Base-by-base conservation (phyloP, 2,888 invertebrate genomes). In the Stomorhina lunata region DNA sequence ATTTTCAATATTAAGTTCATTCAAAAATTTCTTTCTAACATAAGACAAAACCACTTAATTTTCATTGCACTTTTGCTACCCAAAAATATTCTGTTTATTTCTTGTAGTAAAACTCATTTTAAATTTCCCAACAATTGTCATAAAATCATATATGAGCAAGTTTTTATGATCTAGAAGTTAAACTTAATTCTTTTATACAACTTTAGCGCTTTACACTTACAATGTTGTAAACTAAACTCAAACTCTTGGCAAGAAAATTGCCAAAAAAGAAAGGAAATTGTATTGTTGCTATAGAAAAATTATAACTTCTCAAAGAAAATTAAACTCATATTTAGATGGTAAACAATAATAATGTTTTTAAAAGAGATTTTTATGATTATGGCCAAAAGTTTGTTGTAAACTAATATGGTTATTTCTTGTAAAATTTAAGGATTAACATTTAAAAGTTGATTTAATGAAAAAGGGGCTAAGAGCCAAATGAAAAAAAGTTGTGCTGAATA, bases 321-420 rank as follows among this genome's bases (percentile, higher is more conserved):
- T 57, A n/a, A n/a, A n/a, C n/a, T n/a, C n/a, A 69, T 66, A 81
- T 68, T 50, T 48, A n/a, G 12, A 43, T 22, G 7, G 57, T 57
- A 66, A 55, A 50, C 27, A 57, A 69, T 68, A 87, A 57, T 61
- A 37, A 73, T 73, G 53, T 78, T 43, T 61, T 32, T 20, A 32
- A 87, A n/a, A n/a, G n/a, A 88, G 86, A 87, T 86, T 87, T 88
- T 88, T 87, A 88, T 86, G 87, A 88, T 89, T 87, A 89, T 89
- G 86, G 59, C 86, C n/a, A 86, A 89, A 89, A 89, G 85, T 89
- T 88, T 87, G 15, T 65, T 29, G 68, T 25, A 61, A 73, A 59
- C 59, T 66, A 59, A 80, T 59, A 71, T 80, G 71, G 48, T 65
- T 59, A 69, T 76, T 76, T 6, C 50, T 37, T 61, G 55, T 50